Evolutionary conservation across 2,113 vertebrate genomes (phyloP).

Genomic region (Crotalus tigris): DNA sequence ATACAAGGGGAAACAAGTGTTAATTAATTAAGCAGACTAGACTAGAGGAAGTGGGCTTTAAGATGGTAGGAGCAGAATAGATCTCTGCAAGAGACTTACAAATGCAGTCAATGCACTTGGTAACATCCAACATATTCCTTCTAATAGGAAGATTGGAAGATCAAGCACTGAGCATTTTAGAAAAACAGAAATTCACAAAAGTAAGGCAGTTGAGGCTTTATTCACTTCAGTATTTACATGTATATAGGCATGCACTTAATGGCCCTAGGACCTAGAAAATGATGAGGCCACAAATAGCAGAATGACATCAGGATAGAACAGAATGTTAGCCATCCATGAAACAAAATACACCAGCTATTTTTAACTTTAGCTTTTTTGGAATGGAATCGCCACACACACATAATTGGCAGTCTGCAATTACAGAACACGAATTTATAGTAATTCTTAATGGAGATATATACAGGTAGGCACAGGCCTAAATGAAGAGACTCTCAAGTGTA

Average conservation of each 20-base stretch:
- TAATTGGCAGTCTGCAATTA: neutral
- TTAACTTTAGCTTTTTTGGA: neutral
- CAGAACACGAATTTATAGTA: neutral
- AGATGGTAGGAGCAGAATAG: neutral
- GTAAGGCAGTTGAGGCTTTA: neutral
- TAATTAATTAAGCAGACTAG: neutral
- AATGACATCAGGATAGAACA: neutral
- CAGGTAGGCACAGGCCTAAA: neutral
- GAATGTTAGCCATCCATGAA: neutral
- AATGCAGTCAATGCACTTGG: neutral
- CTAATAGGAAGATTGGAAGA: neutral
- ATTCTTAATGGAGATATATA: neutral
- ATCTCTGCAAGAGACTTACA: neutral
- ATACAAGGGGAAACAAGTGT: neutral
- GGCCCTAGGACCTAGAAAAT: neutral
- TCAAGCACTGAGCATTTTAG: neutral
- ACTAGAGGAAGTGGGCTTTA: neutral
- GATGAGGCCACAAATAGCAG: neutral
- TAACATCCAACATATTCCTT: neutral
- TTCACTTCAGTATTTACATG: neutral
- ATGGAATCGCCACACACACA: neutral
- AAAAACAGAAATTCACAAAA: neutral
- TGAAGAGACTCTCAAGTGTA: neutral
- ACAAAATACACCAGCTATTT: neutral
- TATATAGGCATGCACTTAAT: neutral